These are phyloP conservation scores for Caenorhabditis latens DNA, from an alignment of 1,140 invertebrate species.

Conservation along the genomic window DNA sequence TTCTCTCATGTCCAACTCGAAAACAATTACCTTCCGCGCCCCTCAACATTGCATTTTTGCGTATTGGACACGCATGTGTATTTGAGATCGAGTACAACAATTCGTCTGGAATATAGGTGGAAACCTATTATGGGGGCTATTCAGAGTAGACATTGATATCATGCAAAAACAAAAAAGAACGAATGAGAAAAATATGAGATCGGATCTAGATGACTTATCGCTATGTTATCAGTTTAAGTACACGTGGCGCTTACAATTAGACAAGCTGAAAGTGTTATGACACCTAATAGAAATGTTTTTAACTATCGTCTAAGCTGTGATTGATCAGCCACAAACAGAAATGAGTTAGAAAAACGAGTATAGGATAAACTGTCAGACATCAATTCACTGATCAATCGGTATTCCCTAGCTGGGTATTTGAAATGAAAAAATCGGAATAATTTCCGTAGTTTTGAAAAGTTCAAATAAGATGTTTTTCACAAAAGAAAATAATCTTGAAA, in stretches of 20 bases:
- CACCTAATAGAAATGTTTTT: too few species aligned
- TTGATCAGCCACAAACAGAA: background rate
- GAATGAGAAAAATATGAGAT: background rate
- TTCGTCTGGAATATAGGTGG: conserved; percentile 18
- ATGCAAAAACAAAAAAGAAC: conserved; percentile 26
- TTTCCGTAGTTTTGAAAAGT: too few species aligned
- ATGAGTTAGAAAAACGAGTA: too few species aligned
- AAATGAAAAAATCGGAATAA: too few species aligned
- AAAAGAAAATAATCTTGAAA: too few species aligned
- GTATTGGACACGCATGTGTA: conserved; percentile 38
- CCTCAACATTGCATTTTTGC: conserved; percentile 44
- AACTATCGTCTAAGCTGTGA: background rate
- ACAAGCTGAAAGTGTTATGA: background rate
- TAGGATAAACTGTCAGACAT: too few species aligned
- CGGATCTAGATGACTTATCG: background rate
- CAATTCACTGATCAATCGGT: too few species aligned
- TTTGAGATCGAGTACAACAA: conserved; percentile 47
- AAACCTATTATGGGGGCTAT: conserved; percentile 1
- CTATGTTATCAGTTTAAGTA: conserved; percentile 15
- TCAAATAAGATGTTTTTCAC: too few species aligned
- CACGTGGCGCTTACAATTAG: conserved; percentile 3
- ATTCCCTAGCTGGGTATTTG: too few species aligned
- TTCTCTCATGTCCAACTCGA: background rate
- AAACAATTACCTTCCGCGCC: conserved; percentile 42
- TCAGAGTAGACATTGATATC: background rate